phyloP scores from a whole-genome alignment of 2,113 vertebrate genomes.

The Eurystomus gularis region DNA sequence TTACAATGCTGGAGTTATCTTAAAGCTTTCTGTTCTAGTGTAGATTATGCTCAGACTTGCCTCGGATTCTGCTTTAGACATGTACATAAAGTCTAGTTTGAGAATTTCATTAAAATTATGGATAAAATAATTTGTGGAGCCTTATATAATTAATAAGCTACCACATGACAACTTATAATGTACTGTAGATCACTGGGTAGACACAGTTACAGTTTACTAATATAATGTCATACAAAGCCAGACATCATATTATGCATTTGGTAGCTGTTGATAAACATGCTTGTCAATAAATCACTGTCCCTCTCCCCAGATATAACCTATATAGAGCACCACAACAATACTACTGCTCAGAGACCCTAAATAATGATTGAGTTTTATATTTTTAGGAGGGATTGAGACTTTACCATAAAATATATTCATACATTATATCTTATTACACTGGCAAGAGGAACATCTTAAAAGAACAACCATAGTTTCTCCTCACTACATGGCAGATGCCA shows the following conservation, averaged over 20 bases:
- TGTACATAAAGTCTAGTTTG: neutral
- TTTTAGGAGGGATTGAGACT: neutral
- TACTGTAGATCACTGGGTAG: neutral
- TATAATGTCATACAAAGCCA: neutral
- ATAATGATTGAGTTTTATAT: no score
- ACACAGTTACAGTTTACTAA: neutral
- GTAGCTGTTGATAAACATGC: neutral
- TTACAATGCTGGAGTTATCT: neutral
- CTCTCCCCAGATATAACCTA: neutral
- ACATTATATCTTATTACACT: neutral
- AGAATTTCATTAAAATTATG: neutral
- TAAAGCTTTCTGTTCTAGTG: neutral
- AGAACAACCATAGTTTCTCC: neutral
- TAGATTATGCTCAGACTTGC: neutral
- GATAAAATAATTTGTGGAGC: neutral
- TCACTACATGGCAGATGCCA: neutral
- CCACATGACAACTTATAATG: neutral
- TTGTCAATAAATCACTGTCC: neutral
- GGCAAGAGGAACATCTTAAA: neutral
- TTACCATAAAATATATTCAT: neutral
- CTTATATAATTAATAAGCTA: neutral
- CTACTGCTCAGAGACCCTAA: neutral
- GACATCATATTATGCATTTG: neutral
- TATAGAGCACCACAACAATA: neutral
- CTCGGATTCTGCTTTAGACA: neutral